Percentiles rank a stretch among this genome's conserved stretches.
Evolutionary conservation across 2,797 vertebrate species (phyloP).

Genomic region (Neopelma chrysocephalum): DNA sequence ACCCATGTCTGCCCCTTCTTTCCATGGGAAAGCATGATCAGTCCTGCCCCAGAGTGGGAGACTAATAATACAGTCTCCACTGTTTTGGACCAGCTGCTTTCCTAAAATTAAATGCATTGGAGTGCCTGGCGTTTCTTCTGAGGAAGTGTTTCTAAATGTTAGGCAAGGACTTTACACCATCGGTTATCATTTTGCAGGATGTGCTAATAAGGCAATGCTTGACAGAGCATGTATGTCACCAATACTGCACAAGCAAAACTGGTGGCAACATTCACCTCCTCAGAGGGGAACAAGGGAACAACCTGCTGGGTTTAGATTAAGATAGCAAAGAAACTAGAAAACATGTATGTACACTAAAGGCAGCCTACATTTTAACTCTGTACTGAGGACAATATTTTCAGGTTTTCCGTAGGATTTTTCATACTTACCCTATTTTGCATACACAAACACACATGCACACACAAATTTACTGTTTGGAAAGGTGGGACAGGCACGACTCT

Average conservation of each 20-base stretch:
- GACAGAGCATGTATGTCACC: accelerated
- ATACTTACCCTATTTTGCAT: neutral
- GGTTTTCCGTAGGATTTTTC: neutral
- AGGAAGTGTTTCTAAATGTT: constrained; percentile 60
- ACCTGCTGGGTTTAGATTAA: neutral
- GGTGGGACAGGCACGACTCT: neutral
- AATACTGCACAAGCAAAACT: neutral
- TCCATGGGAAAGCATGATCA: neutral
- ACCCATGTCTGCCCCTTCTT: neutral
- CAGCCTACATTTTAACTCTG: neutral
- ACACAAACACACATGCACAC: neutral
- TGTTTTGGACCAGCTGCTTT: constrained; percentile 48
- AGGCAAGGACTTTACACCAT: neutral
- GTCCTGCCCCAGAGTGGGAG: constrained; percentile 18
- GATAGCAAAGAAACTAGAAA: neutral
- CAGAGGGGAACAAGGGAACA: neutral
- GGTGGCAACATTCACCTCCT: neutral
- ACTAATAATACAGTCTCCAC: constrained; percentile 45
- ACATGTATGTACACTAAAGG: neutral
- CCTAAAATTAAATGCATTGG: constrained; percentile 59
- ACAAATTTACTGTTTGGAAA: neutral
- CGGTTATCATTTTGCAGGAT: constrained; percentile 38
- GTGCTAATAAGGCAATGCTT: constrained; percentile 54
- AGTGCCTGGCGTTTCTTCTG: constrained; percentile 52
- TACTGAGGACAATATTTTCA: neutral